phyloP scores from a whole-genome alignment of 2,797 vertebrate species.

The Urocyon cinereoargenteus region DNA sequence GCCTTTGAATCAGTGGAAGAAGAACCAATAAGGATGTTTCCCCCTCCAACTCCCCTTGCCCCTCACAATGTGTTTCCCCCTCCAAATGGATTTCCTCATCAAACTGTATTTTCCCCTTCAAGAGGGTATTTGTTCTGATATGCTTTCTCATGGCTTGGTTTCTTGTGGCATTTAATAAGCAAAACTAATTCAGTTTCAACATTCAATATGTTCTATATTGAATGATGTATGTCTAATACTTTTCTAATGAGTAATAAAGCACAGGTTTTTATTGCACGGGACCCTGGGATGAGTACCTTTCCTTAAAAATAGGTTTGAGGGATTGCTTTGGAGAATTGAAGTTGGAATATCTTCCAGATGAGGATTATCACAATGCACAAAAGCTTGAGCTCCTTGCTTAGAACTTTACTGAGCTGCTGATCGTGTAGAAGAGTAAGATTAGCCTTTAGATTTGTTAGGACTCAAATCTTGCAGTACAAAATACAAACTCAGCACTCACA shows the following conservation, averaged over 20 bases:
- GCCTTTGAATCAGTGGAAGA: too few species aligned
- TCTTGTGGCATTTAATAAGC: neutral
- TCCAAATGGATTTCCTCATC: neutral
- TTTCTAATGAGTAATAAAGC: neutral
- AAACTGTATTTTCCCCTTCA: neutral
- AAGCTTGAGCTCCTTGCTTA: neutral
- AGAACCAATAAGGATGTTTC: neutral
- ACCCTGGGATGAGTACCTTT: neutral
- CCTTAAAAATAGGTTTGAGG: neutral
- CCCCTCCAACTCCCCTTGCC: neutral
- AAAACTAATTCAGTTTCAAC: neutral
- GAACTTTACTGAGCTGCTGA: neutral
- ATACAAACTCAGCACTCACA: neutral
- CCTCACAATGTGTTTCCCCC: neutral
- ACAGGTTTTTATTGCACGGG: neutral
- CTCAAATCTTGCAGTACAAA: neutral
- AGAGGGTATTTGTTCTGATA: neutral
- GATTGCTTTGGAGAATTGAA: constrained; percentile 17
- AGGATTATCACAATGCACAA: neutral
- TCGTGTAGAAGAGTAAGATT: neutral
- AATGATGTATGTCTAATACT: neutral
- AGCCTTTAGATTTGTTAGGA: neutral
- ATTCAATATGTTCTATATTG: neutral
- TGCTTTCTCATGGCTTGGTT: neutral
- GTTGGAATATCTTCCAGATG: neutral